Evolutionary conservation across 2,113 vertebrate species (phyloP).

Genomic region (Mus pahari): DNA sequence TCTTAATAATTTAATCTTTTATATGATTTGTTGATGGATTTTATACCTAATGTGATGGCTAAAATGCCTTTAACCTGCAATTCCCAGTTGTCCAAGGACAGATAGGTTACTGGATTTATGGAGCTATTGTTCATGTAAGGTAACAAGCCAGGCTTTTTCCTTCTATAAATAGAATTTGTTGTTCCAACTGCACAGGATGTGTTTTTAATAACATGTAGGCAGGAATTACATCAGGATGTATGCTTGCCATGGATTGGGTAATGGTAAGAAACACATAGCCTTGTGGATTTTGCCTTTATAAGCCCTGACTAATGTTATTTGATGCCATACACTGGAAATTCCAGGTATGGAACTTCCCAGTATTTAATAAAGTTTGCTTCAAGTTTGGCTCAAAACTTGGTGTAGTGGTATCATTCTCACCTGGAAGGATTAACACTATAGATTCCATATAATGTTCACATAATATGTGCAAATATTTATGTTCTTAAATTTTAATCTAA

Average conservation of each 20-base stretch:
- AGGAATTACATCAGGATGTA: not conserved
- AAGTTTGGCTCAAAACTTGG: not conserved
- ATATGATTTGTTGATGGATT: not conserved
- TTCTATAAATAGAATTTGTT: not conserved
- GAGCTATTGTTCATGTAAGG: not conserved
- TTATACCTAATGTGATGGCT: not conserved
- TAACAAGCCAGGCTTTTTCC: not conserved
- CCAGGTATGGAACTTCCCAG: not conserved
- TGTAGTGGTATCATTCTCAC: not conserved
- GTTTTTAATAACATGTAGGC: not conserved
- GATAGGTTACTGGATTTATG: not conserved
- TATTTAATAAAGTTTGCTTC: not conserved
- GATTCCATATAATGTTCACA: not conserved
- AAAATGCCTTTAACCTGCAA: not conserved
- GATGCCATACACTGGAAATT: not conserved
- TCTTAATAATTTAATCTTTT: slow-evolving; percentile 17
- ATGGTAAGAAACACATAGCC: not conserved
- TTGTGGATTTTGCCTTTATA: not conserved
- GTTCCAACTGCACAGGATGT: not conserved
- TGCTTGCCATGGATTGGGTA: no score
- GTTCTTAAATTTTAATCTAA: not conserved
- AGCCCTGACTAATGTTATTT: not conserved
- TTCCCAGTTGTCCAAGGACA: no score
- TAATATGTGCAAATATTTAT: not conserved
- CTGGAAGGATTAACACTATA: not conserved